These are phyloP conservation scores for Thunnus thynnus DNA, from an alignment of 2,113 vertebrate species.

Conservation along the genomic window DNA sequence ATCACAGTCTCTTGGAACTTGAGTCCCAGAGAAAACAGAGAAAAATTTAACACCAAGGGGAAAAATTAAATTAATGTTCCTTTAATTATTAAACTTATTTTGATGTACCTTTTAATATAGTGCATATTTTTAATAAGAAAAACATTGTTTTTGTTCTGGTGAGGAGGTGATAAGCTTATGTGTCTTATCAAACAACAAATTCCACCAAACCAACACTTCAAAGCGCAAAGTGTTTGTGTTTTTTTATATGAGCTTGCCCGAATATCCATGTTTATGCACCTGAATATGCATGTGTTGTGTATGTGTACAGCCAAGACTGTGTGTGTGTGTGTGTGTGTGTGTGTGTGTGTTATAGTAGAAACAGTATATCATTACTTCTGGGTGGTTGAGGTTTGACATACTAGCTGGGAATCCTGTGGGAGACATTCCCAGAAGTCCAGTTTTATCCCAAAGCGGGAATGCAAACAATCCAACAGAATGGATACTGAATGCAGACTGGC, in stretches of 20 bases:
- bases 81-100: too few relatives aligned
- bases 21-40: constrained; percentile 19
- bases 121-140: neutral
- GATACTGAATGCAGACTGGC: constrained; percentile 28
- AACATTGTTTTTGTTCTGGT: neutral
- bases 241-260: neutral
- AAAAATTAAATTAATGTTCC: neutral
- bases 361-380: constrained; percentile 69
- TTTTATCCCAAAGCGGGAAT: constrained; percentile 74
- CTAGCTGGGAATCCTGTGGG: constrained; percentile 62
- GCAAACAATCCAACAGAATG: constrained; percentile 68
- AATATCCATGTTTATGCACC: constrained; percentile 47
- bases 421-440: constrained; percentile 76
- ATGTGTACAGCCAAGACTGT: constrained; percentile 22
- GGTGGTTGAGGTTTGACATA: constrained; percentile 66
- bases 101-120: neutral
- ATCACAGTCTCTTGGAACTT: constrained; percentile 19
- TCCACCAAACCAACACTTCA: constrained; percentile 10
- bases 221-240: constrained; percentile 17
- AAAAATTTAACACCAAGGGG: neutral
- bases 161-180: neutral
- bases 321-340: neutral
- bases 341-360: constrained; percentile 46
- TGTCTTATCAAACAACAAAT: constrained; percentile 9
- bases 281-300: constrained; percentile 47